Conservation (phyloP, 2,113 vertebrate species). For the Emberiza fucata region DNA sequence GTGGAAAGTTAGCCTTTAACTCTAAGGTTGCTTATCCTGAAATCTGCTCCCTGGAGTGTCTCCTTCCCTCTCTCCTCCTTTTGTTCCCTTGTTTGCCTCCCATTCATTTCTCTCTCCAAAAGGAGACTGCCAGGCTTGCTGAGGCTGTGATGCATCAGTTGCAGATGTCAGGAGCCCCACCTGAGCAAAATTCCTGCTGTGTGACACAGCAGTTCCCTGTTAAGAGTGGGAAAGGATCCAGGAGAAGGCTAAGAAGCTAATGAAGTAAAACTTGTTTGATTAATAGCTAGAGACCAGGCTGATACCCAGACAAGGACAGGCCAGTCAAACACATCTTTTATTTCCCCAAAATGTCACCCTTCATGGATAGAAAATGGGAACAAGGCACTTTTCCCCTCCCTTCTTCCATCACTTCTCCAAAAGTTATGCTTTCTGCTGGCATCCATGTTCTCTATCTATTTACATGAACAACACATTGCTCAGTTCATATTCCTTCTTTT, state of each 20-base stretch:
- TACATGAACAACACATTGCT: not conserved
- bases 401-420: not conserved
- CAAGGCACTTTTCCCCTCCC: rapidly evolving
- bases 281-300: not conserved
- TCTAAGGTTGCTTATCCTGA: not conserved
- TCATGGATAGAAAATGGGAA: not conserved
- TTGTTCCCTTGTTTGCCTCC: not conserved
- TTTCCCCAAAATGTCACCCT: not conserved
- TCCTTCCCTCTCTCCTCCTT: not conserved
- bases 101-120: not conserved
- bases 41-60: not conserved
- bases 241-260: not conserved
- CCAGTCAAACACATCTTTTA: not conserved
- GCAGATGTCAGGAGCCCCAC: not conserved
- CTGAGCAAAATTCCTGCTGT: not conserved
- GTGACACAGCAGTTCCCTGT: not conserved
- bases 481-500: not conserved
- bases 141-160: not conserved
- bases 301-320: not conserved
- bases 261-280: not conserved
- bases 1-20: not conserved
- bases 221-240: not conserved
- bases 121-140: not conserved
- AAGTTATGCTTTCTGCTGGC: not conserved
- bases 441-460: not conserved